Conservation (phyloP, 1,140 invertebrate genomes). For the Bicyclus anynana region DNA sequence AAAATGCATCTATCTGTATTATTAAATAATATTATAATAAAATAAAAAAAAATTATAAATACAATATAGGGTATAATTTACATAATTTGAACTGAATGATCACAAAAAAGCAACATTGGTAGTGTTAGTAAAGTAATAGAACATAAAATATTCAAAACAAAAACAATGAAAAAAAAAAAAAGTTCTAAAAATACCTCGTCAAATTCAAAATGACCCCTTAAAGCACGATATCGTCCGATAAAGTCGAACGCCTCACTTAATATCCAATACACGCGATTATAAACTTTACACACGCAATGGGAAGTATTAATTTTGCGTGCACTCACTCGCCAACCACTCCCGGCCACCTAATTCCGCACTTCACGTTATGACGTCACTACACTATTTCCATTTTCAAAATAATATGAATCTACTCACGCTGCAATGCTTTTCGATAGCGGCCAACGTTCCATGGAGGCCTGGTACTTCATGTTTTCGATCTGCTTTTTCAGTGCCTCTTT, state of each 20-base stretch:
- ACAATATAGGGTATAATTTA: no score
- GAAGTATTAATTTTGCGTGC: constrained; percentile 48
- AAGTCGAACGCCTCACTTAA: constrained; percentile 32
- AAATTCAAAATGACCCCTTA: constrained; percentile 28
- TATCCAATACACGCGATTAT: constrained; percentile 38
- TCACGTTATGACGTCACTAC: constrained; percentile 55
- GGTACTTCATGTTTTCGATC: constrained; percentile 98
- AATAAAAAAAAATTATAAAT: no score
- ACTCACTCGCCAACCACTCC: constrained; percentile 51
- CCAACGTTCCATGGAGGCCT: constrained; percentile 97
- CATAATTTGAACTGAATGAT: no score
- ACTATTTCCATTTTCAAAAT: constrained; percentile 40
- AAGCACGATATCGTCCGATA: constrained; percentile 31
- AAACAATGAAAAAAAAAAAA: background rate
- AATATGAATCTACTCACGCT: constrained; percentile 87
- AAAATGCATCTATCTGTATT: no score
- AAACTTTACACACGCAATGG: constrained; percentile 35
- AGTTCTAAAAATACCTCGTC: constrained; percentile 30
- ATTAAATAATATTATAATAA: no score
- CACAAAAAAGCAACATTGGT: no score
- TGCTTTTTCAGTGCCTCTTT: constrained; percentile 97
- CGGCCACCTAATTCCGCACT: constrained; percentile 49
- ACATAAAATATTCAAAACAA: background rate
- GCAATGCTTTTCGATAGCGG: constrained; percentile 94
- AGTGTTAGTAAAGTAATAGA: no score